Base-by-base conservation (phyloP, 2,113 vertebrate genomes). In the Axis porcinus region DNA sequence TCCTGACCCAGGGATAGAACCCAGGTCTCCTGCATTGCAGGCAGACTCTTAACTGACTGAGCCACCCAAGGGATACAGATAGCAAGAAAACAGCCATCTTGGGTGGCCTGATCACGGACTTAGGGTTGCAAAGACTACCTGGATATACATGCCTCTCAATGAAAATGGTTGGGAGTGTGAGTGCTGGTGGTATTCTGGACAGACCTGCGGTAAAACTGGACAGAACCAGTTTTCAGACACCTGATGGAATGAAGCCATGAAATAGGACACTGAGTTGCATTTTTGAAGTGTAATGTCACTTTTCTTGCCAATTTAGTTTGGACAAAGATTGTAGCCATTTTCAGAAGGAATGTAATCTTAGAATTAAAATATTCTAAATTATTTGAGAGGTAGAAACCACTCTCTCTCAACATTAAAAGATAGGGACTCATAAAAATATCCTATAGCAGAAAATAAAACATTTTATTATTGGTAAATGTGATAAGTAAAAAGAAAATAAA, bases 301-400 rank as follows among this genome's bases (percentile, higher is more conserved):
- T 86, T 96, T 93, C 27, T 89, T 83, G 21, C 10, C 40, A 88
- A 15, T 43, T 95, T 91, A 88, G 1, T 58, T 90, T 76, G 25
- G 27, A 33, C 6, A 82, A 94, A 58, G 43, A 85, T 91, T 67
- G 3, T 67, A 33, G n/a, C 10, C 25, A 93, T 57, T 70, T 47
- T 23, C 25, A 58, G 2, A 83, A 6, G 11, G 33, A 89, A 91
- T 58, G 0, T 57, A 84, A 50, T 28, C 6, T 76, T 55, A 84
- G 25, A 81, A 64, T 86, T 64, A 58, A 97, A 50, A 90, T 89
- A 83, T 58, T 90, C 47, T 81, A 36, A 86, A 10, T 1, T 43
- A 50, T 47, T 89, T 94, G 64, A 93, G 33, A 85, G 2, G 19
- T 36, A 84, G n/a, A 95, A 79, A 50, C 50, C 5, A 33, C 40